Base-by-base conservation (phyloP, 1,140 invertebrate species). In the Coenobita brevimanus region DNA sequence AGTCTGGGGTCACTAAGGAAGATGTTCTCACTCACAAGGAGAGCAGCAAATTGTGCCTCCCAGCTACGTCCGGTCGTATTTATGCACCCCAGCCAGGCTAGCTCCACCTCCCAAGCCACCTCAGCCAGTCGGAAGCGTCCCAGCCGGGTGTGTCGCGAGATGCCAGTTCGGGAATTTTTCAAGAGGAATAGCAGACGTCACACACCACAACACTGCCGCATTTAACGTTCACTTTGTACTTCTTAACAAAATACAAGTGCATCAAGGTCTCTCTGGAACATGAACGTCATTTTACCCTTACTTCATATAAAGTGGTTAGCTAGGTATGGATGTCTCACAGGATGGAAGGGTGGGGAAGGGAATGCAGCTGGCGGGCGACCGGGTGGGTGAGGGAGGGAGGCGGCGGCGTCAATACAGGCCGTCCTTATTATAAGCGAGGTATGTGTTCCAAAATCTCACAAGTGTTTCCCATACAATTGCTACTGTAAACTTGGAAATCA, bases 61-160 rank as follows among this genome's bases (percentile, higher is more conserved):
- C 10, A 13, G 36, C 6, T 6, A 21, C 50, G 27, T 24, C 24
- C 50, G 33, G 46, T 17, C 17, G 21, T 76, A 76, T 85, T 64
- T 85, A 85, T 85, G 54, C 17, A 24, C 1, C 13, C 15, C 69
- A 17, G 3, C 4, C 13, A n/a, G 71, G 15, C 2, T 62, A 24
- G 33, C 71, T 64, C 71, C 82, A 27, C 54, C 82, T 54, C 54
- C 21, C n/a, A 2, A 10, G 4, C 27, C 27, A 8, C 33, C 71
- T 24, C 82, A 64, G 69, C 82, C 82, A 85, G 33, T 85, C 82
- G 50, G 54, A 75, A 64, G 54, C 50, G 54, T 60, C 71, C 24
- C 71, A 85, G 71, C 82, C 82, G 82, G 82, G 82, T 85, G 82
- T 85, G 78, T 50, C 50, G 30, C 43, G 36, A 38, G 82, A 30